These are phyloP conservation scores for Arnoldichthys spilopterus DNA, from an alignment of 2,797 vertebrate species.

Conservation along the genomic window DNA sequence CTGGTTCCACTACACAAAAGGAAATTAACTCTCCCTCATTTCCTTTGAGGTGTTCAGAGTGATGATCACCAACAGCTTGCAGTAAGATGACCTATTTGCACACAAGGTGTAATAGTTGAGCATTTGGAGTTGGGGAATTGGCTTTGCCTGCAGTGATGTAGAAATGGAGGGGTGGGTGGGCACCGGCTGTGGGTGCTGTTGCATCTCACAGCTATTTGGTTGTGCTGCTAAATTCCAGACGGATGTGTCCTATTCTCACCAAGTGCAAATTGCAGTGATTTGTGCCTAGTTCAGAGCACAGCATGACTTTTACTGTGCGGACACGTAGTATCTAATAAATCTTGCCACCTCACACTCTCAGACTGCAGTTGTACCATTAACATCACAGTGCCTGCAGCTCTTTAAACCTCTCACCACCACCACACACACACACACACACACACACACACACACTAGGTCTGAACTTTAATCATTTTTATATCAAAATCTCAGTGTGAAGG, in stretches of 20 bases:
- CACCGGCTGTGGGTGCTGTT: slow-evolving; percentile 34
- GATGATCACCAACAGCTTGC: background rate
- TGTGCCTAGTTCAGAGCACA: slow-evolving; percentile 3
- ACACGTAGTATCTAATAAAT: slow-evolving; percentile 11
- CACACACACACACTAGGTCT: background rate
- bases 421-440: background rate
- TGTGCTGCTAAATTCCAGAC: slow-evolving; percentile 8
- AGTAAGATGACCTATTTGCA: slow-evolving; percentile 4
- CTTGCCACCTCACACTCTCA: background rate
- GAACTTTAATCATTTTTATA: too few relatives aligned
- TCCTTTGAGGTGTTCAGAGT: background rate
- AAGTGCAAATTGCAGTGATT: slow-evolving; percentile 50
- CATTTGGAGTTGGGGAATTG: background rate
- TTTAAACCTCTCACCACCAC: background rate
- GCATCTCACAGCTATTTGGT: slow-evolving; percentile 27
- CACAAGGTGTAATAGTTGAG: slow-evolving; percentile 13
- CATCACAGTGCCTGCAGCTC: background rate
- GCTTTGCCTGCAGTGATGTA: slow-evolving; percentile 6
- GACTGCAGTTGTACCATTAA: background rate
- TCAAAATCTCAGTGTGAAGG: too few relatives aligned
- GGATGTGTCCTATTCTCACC: slow-evolving; percentile 9
- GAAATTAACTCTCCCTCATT: background rate
- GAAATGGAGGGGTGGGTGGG: slow-evolving; percentile 32
- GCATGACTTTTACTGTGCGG: background rate
- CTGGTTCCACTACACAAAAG: background rate